Evolutionary conservation across 1,140 invertebrate species (phyloP).

Genomic region (Drosophila tani): DNA sequence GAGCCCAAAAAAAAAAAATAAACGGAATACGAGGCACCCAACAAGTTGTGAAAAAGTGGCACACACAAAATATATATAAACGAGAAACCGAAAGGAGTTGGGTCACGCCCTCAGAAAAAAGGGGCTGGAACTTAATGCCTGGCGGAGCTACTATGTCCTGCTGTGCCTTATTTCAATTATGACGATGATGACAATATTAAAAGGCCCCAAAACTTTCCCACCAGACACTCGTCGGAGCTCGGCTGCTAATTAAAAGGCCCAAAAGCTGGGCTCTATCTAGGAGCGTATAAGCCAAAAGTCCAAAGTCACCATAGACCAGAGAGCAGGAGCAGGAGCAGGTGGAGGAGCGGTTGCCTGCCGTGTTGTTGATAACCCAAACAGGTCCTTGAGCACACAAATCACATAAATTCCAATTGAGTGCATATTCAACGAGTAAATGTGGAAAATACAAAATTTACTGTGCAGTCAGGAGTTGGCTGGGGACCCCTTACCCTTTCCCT

Average conservation of each 20-base stretch:
- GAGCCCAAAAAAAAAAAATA: constrained; percentile 4
- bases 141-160: constrained; percentile 40
- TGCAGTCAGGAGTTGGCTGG: constrained; percentile 53
- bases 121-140: constrained; percentile 19
- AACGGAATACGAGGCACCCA: constrained; percentile 24
- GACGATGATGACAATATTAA: constrained; percentile 79
- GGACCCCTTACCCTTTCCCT: not conserved
- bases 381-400: constrained; percentile 83
- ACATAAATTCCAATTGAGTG: constrained; percentile 85
- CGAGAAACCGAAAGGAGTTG: constrained; percentile 39
- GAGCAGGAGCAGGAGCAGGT: not conserved
- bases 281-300: constrained; percentile 68
- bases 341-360: constrained; percentile 54
- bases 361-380: constrained; percentile 82
- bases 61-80: constrained; percentile 51
- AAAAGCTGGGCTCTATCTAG: constrained; percentile 36
- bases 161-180: constrained; percentile 75
- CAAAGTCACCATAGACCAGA: constrained; percentile 63
- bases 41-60: constrained; percentile 75
- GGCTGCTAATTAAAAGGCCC: constrained; percentile 75
- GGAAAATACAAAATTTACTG: constrained; percentile 80
- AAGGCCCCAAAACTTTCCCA: constrained; percentile 58
- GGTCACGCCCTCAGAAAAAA: constrained; percentile 47
- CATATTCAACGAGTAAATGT: constrained; percentile 72
- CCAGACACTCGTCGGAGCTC: constrained; percentile 24